These are phyloP conservation scores for Mimumesa dahlbomi DNA, from an alignment of 2,888 invertebrate genomes.

Conservation along the genomic window DNA sequence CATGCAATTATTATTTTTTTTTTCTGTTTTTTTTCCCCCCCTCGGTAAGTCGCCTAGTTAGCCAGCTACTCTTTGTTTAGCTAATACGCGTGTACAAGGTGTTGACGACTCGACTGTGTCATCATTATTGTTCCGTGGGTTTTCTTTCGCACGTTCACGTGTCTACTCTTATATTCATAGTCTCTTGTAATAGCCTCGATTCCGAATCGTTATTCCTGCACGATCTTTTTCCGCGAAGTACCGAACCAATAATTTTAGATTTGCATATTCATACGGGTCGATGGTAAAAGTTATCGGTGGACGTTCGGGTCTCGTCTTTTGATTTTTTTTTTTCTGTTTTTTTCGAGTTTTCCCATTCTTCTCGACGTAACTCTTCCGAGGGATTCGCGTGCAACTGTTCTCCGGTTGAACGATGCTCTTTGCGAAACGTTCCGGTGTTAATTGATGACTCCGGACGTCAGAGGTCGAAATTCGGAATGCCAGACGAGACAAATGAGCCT, in stretches of 20 bases:
- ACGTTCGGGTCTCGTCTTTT: background rate
- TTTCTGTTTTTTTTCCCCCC: background rate
- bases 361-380: background rate
- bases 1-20: conserved; percentile 42
- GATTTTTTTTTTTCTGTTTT: background rate
- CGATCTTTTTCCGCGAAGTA: background rate
- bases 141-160: too few species aligned
- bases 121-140: too few species aligned
- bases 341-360: too few species aligned
- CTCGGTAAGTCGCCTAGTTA: background rate
- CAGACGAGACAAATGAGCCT: conserved; percentile 13
- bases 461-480: conserved; percentile 19
- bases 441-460: conserved; percentile 5
- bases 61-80: background rate
- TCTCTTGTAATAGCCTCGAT: too few species aligned
- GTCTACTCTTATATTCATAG: too few species aligned
- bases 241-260: background rate
- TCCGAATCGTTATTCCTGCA: too few species aligned
- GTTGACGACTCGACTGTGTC: too few species aligned
- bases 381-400: background rate
- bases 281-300: background rate
- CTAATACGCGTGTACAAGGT: too few species aligned
- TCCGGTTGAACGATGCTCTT: conserved; percentile 13
- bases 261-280: background rate
- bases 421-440: background rate